Evolutionary conservation across 1,140 invertebrate species (phyloP).

Genomic region (Piezodorus guildinii): DNA sequence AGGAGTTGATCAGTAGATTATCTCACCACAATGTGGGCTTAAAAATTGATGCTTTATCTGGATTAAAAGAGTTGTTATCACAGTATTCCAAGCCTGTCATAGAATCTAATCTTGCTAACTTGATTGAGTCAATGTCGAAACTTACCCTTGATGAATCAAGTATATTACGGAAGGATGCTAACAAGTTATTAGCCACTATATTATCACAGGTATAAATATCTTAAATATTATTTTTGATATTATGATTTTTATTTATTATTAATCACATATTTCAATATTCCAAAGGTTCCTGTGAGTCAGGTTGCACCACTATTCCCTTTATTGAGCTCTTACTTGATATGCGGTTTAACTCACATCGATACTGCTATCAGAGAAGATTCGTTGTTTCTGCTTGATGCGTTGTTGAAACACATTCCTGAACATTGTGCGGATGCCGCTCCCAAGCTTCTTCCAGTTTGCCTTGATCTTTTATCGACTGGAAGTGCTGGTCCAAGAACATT

Average conservation of each 20-base stretch:
- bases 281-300: slow-evolving; percentile 34
- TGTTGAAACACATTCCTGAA: slow-evolving; percentile 46
- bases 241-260: neutral
- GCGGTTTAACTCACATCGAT: slow-evolving; percentile 78
- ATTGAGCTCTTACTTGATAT: slow-evolving; percentile 62
- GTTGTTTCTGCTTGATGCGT: slow-evolving; percentile 57
- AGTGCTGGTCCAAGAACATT: slow-evolving; percentile 18
- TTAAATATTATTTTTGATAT: neutral
- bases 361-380: slow-evolving; percentile 68
- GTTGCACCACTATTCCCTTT: slow-evolving; percentile 57
- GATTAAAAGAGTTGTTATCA: slow-evolving; percentile 55
- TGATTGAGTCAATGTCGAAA: slow-evolving; percentile 54
- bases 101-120: slow-evolving; percentile 46
- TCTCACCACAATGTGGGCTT: slow-evolving; percentile 65
- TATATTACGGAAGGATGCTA: slow-evolving; percentile 50
- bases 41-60: slow-evolving; percentile 53
- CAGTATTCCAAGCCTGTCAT: slow-evolving; percentile 41
- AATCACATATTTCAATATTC: slow-evolving; percentile 11
- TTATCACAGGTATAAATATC: slow-evolving; percentile 39
- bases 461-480: slow-evolving; percentile 51
- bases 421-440: slow-evolving; percentile 50
- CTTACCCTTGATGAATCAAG: slow-evolving; percentile 60
- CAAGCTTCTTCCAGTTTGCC: slow-evolving; percentile 60
- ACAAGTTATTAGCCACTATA: slow-evolving; percentile 53
- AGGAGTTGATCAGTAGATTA: slow-evolving; percentile 61